Evolutionary conservation across 2,888 invertebrate genomes (phyloP).

Genomic region (Timema podura): DNA sequence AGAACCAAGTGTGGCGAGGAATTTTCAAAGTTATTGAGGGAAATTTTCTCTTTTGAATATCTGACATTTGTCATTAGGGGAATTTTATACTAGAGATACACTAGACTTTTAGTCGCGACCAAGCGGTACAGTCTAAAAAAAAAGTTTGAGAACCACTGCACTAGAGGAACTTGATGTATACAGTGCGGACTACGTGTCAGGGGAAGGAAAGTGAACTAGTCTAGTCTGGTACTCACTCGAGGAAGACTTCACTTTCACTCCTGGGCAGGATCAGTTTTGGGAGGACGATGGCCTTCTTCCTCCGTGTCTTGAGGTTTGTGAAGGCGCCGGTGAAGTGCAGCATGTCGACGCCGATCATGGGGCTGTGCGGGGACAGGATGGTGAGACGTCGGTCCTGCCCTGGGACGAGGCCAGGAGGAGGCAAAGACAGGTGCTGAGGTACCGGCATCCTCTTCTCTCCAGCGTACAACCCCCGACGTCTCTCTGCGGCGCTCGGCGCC

Average conservation of each 20-base stretch:
- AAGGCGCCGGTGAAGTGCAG: slow-evolving; percentile 45
- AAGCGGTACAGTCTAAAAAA: no score
- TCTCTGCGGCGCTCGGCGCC: slow-evolving; percentile 53
- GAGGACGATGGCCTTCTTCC: slow-evolving; percentile 69
- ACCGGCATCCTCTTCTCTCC: slow-evolving; percentile 51
- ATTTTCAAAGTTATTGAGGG: no score
- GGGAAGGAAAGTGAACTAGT: no score
- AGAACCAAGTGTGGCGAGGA: no score
- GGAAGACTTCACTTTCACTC: slow-evolving; percentile 66
- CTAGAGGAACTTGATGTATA: no score
- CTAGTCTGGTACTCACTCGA: slow-evolving; percentile 52
- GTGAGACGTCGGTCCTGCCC: slow-evolving; percentile 60
- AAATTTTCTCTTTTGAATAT: no score
- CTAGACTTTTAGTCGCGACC: no score
- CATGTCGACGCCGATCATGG: slow-evolving; percentile 61
- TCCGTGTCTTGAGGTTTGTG: slow-evolving; percentile 55
- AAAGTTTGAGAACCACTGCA: no score
- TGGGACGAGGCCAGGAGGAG: slow-evolving; percentile 57
- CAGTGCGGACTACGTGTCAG: no score
- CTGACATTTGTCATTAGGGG: no score
- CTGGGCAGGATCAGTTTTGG: slow-evolving; percentile 71
- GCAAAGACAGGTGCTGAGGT: slow-evolving; percentile 66
- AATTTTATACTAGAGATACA: no score
- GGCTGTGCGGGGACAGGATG: slow-evolving; percentile 76
- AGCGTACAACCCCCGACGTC: slow-evolving; percentile 63